Conservation (phyloP, 2,113 vertebrate species). For the Phyllopteryx taeniolatus region DNA sequence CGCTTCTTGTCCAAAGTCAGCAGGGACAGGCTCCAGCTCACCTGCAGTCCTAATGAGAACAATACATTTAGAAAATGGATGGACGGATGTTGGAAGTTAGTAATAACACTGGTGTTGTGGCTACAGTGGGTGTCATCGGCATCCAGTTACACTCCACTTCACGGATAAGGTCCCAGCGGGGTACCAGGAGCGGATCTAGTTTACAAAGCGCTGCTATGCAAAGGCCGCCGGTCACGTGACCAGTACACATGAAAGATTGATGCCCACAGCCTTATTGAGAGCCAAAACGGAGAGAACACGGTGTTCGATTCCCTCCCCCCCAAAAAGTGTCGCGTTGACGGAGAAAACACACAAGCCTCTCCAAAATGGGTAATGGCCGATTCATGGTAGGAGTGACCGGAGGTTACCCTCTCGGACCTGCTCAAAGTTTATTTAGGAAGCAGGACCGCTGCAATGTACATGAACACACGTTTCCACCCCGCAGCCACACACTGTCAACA, state of each 20-base stretch:
- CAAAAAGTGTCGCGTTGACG: conserved; percentile 37
- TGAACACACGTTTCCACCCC: neutral
- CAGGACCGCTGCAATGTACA: conserved; percentile 20
- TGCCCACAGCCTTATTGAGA: neutral
- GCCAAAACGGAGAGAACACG: neutral
- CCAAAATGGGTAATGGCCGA: conserved; percentile 12
- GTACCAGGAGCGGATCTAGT: conserved; percentile 42
- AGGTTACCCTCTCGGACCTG: conserved; percentile 38
- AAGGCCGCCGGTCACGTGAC: conserved; percentile 23
- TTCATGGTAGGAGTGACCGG: conserved; percentile 41
- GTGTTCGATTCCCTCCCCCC: neutral
- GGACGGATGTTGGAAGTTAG: neutral
- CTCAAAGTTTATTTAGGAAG: conserved; percentile 50
- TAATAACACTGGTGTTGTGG: neutral
- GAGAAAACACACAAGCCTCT: conserved; percentile 50
- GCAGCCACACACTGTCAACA: conserved; percentile 10
- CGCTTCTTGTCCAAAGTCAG: too few species aligned
- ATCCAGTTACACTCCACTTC: conserved; percentile 14
- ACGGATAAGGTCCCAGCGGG: conserved; percentile 35
- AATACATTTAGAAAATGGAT: neutral
- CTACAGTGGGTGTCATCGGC: neutral
- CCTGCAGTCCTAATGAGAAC: neutral
- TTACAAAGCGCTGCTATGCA: conserved; percentile 31
- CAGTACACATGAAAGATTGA: conserved; percentile 21
- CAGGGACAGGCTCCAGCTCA: neutral